Base-by-base conservation (phyloP, 2,888 invertebrate genomes). In the Drosophila yooni region DNA sequence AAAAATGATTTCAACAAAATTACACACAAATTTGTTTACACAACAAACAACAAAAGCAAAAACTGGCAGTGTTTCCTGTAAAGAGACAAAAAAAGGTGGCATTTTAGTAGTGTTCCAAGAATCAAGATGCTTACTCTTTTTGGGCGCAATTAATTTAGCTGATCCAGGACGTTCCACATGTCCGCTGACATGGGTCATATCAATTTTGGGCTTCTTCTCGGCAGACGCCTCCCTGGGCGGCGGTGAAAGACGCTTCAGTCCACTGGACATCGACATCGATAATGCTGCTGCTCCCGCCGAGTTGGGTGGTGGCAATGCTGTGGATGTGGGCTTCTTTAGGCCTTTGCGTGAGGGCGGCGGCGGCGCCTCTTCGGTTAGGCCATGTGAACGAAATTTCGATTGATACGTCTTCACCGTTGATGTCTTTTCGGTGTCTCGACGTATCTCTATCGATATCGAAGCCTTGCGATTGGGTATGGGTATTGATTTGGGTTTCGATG, bases 371-470 rank as follows among this genome's bases (percentile, higher is more conserved):
- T 98, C 98, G 91, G 97, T 97, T 62, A 98, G 93, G 43, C 98
- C 98, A 88, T 98, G 98, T 58, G 97, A 97, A 80, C 98, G 95
- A 94, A 98, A 98, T 94, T 97, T 98, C 1, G 97, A 97, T 93
- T 97, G 96, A 92, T 96, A 97, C 21, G 97, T 96, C 94, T 98
- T 98, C 1, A 98, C 98, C 46, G 98, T 98, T 94, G 97, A 97
- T 6, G 97, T 96, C 87, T 98, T 94, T 15, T 95, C 94, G 60
- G 95, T 95, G 79, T 95, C 95, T 71, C 96, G 96, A 72, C 97
- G 94, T 64, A 96, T 95, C 94, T 97, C 97, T 82, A 97, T 96
- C 0, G 97, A 97, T 92, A 97, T 96, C 4, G 97, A 96, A 46
- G 96, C 96, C 82, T 96, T 96, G 64, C 93, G 92, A 34, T 91